These are phyloP conservation scores for Pyrocephalus nanus DNA, from an alignment of 2,797 vertebrate species.

Conservation along the genomic window DNA sequence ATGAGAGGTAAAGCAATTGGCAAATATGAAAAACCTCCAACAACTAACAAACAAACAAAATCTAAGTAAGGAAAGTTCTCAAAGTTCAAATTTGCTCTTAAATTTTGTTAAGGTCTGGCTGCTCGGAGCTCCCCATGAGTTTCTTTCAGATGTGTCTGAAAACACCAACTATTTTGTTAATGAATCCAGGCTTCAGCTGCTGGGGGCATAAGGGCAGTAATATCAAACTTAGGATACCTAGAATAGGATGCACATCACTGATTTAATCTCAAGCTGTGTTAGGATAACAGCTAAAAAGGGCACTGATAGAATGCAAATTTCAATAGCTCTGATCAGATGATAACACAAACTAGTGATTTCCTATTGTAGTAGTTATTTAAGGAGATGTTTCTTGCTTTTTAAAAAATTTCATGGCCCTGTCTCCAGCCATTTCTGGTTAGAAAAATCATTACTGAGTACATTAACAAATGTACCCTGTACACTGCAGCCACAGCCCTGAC, in stretches of 20 bases:
- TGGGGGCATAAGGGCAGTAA: accelerated
- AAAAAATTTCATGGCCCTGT: background rate
- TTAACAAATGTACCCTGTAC: background rate
- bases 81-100: background rate
- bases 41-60: background rate
- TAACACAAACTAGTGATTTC: background rate
- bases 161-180: background rate
- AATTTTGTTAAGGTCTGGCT: background rate
- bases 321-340: background rate
- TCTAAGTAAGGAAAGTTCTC: accelerated
- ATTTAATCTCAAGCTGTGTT: background rate
- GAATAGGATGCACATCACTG: background rate
- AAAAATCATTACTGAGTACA: background rate
- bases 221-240: background rate
- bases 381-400: background rate
- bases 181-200: background rate
- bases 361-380: background rate
- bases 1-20: background rate
- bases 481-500: background rate
- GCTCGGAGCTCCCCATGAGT: accelerated
- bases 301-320: background rate
- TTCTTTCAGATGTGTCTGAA: background rate
- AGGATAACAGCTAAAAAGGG: background rate
- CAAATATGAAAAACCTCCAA: accelerated
- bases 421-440: background rate